Evolutionary conservation across 1,140 invertebrate genomes (phyloP).

Genomic region (Zaprionus ornatus): DNA sequence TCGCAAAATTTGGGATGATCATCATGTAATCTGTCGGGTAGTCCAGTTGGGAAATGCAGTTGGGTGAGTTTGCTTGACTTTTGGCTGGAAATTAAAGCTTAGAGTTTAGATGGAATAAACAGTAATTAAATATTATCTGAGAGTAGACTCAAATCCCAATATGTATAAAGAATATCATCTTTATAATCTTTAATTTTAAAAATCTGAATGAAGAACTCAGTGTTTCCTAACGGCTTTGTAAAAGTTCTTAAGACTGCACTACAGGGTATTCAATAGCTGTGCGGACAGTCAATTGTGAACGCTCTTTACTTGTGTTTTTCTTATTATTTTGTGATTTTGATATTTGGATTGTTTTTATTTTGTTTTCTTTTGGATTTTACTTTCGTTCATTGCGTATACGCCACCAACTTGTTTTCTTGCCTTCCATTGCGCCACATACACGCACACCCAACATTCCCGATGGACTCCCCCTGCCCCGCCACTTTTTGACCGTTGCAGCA

Average conservation of each 20-base stretch:
- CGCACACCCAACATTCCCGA: conserved; percentile 22
- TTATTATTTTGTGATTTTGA: conserved; percentile 47
- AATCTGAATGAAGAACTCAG: too few species aligned
- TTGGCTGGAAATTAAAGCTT: too few species aligned
- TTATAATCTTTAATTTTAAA: too few species aligned
- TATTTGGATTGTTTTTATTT: conserved; percentile 58
- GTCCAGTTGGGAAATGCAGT: neutral
- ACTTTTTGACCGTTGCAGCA: conserved; percentile 9
- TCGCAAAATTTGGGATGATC: conserved; percentile 18
- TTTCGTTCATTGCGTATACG: conserved; percentile 67
- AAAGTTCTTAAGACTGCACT: neutral
- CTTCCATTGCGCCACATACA: conserved; percentile 55
- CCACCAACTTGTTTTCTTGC: conserved; percentile 57
- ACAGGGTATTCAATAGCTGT: neutral
- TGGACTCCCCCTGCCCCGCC: conserved; percentile 13
- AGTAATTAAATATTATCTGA: too few species aligned
- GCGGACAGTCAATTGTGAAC: neutral
- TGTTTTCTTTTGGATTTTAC: conserved; percentile 60
- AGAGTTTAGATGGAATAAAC: too few species aligned
- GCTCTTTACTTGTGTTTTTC: neutral
- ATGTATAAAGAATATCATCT: too few species aligned
- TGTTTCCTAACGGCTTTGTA: too few species aligned
- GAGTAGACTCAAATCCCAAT: too few species aligned
- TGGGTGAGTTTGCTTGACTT: neutral
- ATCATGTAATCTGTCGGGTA: neutral